phyloP scores from a whole-genome alignment of 64 coral and sea anemone species.

The Montipora cactus region DNA sequence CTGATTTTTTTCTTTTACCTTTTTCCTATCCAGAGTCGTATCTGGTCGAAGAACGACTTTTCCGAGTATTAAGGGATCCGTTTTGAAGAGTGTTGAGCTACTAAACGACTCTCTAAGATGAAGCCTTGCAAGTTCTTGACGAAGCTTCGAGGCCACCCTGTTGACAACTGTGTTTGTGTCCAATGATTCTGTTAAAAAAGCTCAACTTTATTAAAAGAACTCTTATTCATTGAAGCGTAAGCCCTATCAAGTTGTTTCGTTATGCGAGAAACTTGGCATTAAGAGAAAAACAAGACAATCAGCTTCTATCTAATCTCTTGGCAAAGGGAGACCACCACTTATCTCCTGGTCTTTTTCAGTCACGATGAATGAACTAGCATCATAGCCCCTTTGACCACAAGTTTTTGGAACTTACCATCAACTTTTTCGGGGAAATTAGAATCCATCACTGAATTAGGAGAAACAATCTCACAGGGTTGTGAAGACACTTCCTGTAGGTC shows the following conservation, averaged over 20 bases:
- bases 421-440: neutral
- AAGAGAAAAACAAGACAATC: too few relatives aligned
- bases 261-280: too few relatives aligned
- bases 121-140: conserved; percentile 31
- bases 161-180: conserved; percentile 26
- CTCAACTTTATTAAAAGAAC: neutral
- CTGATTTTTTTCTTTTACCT: neutral
- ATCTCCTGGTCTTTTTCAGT: too few relatives aligned
- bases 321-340: too few relatives aligned
- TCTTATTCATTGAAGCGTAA: too few relatives aligned
- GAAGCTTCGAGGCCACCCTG: conserved; percentile 35
- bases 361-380: too few relatives aligned
- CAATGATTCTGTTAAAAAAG: neutral
- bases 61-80: conserved; percentile 21
- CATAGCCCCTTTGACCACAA: too few relatives aligned
- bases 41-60: conserved; percentile 57
- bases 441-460: neutral
- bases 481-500: neutral
- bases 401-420: neutral
- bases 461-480: neutral
- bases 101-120: neutral
- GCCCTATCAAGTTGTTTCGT: neutral
- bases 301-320: too few relatives aligned
- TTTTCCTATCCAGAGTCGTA: conserved; percentile 24
- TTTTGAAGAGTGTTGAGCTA: neutral